These are phyloP conservation scores for Chunga burmeisteri DNA, from an alignment of 2,113 vertebrate genomes.

Conservation along the genomic window DNA sequence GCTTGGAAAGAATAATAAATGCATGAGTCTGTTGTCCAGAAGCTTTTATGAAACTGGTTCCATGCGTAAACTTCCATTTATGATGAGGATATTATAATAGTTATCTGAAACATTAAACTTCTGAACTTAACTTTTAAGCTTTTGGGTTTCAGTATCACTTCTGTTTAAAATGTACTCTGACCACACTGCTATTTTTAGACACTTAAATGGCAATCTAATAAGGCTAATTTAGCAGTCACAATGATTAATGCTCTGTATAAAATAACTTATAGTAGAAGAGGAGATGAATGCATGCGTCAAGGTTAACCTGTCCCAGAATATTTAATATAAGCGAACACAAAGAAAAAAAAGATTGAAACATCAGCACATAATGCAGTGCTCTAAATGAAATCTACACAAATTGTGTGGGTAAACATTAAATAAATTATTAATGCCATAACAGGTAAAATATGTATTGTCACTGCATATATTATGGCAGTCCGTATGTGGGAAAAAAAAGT, in stretches of 20 bases:
- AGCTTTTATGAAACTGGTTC: not conserved
- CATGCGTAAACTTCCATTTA: not conserved
- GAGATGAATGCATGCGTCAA: not conserved
- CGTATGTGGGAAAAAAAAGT: not conserved
- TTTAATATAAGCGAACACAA: not conserved
- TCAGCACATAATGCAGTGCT: not conserved
- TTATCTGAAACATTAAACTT: not conserved
- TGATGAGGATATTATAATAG: not conserved
- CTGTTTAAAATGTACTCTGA: not conserved
- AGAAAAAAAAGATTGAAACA: not conserved
- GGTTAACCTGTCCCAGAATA: not conserved
- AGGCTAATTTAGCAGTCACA: slow-evolving; percentile 11
- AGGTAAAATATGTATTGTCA: not conserved
- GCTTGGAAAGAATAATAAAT: not conserved
- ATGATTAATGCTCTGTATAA: slow-evolving; percentile 22
- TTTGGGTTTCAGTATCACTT: not conserved
- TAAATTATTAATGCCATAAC: not conserved
- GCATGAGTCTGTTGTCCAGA: rapidly evolving
- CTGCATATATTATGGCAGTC: not conserved
- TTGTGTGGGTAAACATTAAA: not conserved
- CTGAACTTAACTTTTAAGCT: not conserved
- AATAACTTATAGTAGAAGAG: not conserved
- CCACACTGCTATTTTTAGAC: not conserved
- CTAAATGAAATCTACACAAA: not conserved
- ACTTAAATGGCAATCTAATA: not conserved